These are phyloP conservation scores for Pycnomerus fuliginosus DNA, from an alignment of 2,888 invertebrate genomes.

Conservation along the genomic window DNA sequence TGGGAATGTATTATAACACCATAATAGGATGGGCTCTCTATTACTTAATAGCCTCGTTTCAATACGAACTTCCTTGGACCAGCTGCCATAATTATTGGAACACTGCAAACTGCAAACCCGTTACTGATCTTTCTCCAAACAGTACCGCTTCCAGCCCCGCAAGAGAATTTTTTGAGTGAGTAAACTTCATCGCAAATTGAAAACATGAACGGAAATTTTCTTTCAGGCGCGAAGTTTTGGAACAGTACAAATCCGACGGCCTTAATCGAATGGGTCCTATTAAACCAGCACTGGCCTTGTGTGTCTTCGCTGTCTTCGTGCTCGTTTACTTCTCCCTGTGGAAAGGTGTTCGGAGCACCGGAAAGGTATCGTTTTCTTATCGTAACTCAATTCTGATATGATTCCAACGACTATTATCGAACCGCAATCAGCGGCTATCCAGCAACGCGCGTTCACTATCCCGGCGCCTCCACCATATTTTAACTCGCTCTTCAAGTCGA, in stretches of 20 bases:
- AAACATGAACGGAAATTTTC: slow-evolving; percentile 10
- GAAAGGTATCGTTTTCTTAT: slow-evolving; percentile 71
- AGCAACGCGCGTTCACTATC: no score
- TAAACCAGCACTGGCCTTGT: slow-evolving; percentile 84
- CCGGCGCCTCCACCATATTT: neutral
- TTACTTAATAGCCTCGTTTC: slow-evolving; percentile 82
- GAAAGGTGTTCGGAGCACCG: slow-evolving; percentile 92
- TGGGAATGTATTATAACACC: slow-evolving; percentile 97
- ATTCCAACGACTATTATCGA: neutral
- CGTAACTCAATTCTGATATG: neutral
- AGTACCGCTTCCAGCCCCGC: slow-evolving; percentile 73
- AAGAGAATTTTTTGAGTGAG: slow-evolving; percentile 87
- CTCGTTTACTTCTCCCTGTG: slow-evolving; percentile 94
- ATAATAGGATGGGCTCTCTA: slow-evolving; percentile 96
- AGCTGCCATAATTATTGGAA: slow-evolving; percentile 86
- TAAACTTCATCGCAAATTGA: slow-evolving; percentile 23
- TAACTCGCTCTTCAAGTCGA: neutral
- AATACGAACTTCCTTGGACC: slow-evolving; percentile 82
- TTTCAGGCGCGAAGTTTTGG: slow-evolving; percentile 80
- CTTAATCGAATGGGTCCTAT: slow-evolving; percentile 85
- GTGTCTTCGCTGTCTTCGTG: slow-evolving; percentile 87
- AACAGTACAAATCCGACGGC: slow-evolving; percentile 79
- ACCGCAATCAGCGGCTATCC: no score
- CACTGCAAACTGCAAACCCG: slow-evolving; percentile 71
- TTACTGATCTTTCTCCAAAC: slow-evolving; percentile 53